phyloP scores from a whole-genome alignment of 2,888 invertebrate species.

The Lasius fuliginosus region DNA sequence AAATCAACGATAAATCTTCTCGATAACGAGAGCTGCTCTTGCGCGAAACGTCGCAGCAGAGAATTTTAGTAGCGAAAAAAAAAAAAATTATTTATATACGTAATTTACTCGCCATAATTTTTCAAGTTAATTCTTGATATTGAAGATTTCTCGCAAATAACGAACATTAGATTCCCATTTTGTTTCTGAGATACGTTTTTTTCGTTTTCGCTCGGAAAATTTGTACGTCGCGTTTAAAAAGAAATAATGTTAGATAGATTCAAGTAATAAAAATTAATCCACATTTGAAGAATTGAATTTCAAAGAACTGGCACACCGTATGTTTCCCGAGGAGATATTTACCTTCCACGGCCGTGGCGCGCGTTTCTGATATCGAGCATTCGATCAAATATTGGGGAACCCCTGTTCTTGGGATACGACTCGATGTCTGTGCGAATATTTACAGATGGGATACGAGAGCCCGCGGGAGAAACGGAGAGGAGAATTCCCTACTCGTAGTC shows the following conservation, averaged over 20 bases:
- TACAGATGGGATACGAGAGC: not conserved
- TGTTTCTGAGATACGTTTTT: not conserved
- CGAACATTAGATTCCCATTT: not conserved
- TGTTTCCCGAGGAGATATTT: not conserved
- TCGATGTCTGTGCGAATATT: slow-evolving; percentile 34
- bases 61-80: not conserved
- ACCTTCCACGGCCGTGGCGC: not conserved
- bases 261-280: not conserved
- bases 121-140: not conserved
- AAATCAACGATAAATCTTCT: not conserved
- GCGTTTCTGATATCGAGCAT: not conserved
- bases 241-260: not conserved
- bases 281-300: not conserved
- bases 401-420: not conserved
- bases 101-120: not conserved
- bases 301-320: not conserved
- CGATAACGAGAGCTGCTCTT: not conserved
- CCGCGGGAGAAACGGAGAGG: not conserved
- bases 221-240: not conserved
- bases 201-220: too few relatives aligned
- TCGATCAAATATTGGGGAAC: not conserved
- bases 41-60: not conserved
- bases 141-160: not conserved
- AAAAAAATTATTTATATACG: not conserved
- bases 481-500: slow-evolving; percentile 56